Evolutionary conservation across 64 coral and sea anemone species (phyloP), one percentile per base, ranked within the genome.

Genomic region (Actinia equina): DNA sequence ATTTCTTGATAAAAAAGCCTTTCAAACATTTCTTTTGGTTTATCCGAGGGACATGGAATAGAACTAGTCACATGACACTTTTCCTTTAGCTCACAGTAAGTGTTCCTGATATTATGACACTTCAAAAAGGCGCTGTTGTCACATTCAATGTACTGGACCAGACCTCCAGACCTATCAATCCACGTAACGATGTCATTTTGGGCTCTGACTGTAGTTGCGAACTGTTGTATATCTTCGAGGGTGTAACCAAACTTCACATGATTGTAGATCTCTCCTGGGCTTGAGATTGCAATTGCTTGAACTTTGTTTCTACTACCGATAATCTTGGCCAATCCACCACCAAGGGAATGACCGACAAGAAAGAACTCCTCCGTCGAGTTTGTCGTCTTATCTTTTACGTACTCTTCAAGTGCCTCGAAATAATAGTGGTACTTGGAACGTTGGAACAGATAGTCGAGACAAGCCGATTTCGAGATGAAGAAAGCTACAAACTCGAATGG

Each of bases 281-380:
- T 94, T 3, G 59, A 89, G 19, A 94, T 85, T 41, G 88, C 43
- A 11, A 89, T 84, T 7, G 84, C 84, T 18, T 60, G 51, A 10
- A 94, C 26, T 43, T 83, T 82, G 17, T 90, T 86, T 20, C 92
- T 69, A 60, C 84, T 94, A 20, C 92, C 92, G 11, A 94, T 63
- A 27, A 94, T 90, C 88, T 94, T 94, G 18, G 92, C 92, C 19
- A 94, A 25, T 43, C 92, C 92, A 16, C 92, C 92, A 12, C 88
- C 88, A 4, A 87, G 41, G 8, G 92, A 94, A 83, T 94, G 92
- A 7, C 92, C 92, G 1, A 82, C 89, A 37, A 69, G 59, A 61
- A 74, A 94, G 15, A 77, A 87, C 23, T 59, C n/a, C 76, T 71
- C 81, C 3, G 19, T 55, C 44, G 46, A 67, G 44, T 27, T 25